A percentile compares a stretch with the other conserved stretches of the same genome.
Evolutionary conservation across 2,113 vertebrate genomes (phyloP).

Genomic region (Varanus komodoensis): DNA sequence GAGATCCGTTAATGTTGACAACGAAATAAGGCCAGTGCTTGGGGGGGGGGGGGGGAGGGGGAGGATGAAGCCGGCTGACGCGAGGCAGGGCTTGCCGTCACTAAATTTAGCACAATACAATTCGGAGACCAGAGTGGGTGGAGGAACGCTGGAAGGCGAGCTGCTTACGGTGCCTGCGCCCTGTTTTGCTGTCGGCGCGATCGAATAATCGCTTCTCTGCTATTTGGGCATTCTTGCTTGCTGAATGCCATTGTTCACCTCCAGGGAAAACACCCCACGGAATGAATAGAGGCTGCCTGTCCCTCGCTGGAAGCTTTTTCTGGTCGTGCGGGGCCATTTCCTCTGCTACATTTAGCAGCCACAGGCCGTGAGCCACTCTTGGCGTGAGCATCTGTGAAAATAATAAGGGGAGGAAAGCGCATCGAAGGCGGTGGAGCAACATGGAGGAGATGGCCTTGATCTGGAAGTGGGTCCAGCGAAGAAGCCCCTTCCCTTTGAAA

Average conservation of each 20-base stretch:
- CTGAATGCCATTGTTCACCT: conserved; percentile 13
- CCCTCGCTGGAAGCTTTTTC: background rate
- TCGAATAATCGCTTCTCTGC: background rate
- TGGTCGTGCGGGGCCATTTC: background rate
- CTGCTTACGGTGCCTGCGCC: background rate
- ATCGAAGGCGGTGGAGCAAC: background rate
- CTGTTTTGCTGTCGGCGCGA: background rate
- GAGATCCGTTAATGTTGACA: background rate
- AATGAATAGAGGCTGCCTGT: conserved; percentile 6
- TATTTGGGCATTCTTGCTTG: conserved; percentile 2
- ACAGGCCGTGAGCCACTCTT: background rate
- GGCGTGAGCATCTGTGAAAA: background rate
- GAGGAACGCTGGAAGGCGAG: background rate
- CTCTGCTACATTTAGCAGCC: background rate
- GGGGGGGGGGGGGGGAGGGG: too few relatives aligned
- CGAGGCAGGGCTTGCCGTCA: background rate
- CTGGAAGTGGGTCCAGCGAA: too few relatives aligned
- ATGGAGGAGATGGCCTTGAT: background rate
- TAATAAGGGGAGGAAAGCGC: background rate
- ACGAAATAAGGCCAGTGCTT: background rate
- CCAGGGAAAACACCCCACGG: conserved; percentile 9
- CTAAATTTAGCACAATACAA: conserved; percentile 3
- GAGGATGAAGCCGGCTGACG: background rate
- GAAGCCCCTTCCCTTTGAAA: background rate
- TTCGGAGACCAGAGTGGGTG: background rate